These are phyloP conservation scores for Taeniopygia guttata DNA, from an alignment of 2,797 vertebrate species.

Conservation along the genomic window DNA sequence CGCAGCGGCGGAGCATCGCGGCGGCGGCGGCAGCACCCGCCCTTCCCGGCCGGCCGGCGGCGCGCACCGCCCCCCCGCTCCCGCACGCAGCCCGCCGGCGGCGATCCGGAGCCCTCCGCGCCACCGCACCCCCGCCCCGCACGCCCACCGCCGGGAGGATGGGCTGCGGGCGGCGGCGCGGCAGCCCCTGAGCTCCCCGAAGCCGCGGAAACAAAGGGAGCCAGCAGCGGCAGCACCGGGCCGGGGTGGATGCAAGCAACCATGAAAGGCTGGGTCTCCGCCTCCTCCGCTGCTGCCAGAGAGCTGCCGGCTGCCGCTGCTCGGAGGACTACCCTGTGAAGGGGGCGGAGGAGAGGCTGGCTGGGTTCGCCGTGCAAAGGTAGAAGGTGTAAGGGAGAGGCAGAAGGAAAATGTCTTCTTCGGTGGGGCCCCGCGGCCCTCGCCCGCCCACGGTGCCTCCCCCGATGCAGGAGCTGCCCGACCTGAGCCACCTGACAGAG, in stretches of 20 bases:
- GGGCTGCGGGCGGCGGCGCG: slow-evolving; percentile 80
- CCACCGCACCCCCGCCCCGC: slow-evolving; percentile 39
- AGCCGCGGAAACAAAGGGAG: slow-evolving; percentile 78
- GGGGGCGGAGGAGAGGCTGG: slow-evolving; percentile 68
- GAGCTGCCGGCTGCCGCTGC: slow-evolving; percentile 56
- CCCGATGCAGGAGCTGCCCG: slow-evolving; percentile 92
- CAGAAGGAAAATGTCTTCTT: slow-evolving; percentile 87
- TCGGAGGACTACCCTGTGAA: slow-evolving; percentile 79
- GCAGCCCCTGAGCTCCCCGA: slow-evolving; percentile 69
- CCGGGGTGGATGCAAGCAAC: slow-evolving; percentile 76
- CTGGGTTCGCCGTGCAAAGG: slow-evolving; percentile 54
- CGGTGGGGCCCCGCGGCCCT: slow-evolving; percentile 92
- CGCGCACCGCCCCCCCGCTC: neutral
- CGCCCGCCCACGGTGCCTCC: slow-evolving; percentile 91
- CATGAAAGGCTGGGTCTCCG: slow-evolving; percentile 82
- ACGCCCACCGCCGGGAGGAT: slow-evolving; percentile 68
- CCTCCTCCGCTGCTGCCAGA: slow-evolving; percentile 67
- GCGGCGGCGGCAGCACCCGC: slow-evolving; percentile 42
- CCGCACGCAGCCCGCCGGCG: slow-evolving; percentile 14
- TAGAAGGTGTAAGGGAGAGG: slow-evolving; percentile 82
- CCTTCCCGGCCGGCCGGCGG: slow-evolving; percentile 42
- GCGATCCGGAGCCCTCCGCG: slow-evolving; percentile 36
- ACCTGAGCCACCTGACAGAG: slow-evolving; percentile 98
- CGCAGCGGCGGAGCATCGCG: slow-evolving; percentile 46
- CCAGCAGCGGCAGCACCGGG: slow-evolving; percentile 57